Conservation (phyloP, 2,888 invertebrate genomes). For the Parnassius glacialis region DNA sequence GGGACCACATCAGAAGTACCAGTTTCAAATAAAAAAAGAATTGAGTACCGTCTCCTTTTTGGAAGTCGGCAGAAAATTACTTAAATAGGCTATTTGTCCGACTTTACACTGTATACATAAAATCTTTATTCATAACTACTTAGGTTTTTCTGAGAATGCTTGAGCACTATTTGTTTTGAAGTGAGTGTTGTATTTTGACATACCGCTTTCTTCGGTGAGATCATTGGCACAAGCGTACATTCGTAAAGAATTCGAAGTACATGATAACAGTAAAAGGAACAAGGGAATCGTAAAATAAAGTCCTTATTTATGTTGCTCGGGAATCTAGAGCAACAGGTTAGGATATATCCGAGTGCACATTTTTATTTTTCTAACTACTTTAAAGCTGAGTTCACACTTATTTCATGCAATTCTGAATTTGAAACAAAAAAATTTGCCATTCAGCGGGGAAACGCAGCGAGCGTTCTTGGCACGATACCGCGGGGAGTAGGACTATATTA, state of each 20-base stretch:
- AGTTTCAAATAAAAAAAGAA: too few species aligned
- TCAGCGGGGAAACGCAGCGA: too few species aligned
- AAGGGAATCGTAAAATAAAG: constrained; percentile 5
- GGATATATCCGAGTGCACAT: not conserved
- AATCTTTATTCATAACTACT: constrained; percentile 7
- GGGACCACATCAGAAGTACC: too few species aligned
- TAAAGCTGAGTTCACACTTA: too few species aligned
- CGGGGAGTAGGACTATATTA: too few species aligned
- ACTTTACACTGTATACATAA: not conserved
- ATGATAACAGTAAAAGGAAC: constrained; percentile 13
- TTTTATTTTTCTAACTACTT: constrained; percentile 5
- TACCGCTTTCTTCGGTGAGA: not conserved
- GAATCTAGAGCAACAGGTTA: constrained; percentile 3
- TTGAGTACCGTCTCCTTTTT: too few species aligned
- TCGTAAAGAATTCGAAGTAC: constrained; percentile 9
- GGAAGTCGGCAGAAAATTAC: too few species aligned
- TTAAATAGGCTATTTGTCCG: not conserved
- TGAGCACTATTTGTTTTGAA: constrained; percentile 2
- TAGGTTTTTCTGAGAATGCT: constrained; percentile 1
- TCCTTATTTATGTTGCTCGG: not conserved
- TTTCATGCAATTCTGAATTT: too few species aligned
- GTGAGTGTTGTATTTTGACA: constrained; percentile 1
- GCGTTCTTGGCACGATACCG: too few species aligned
- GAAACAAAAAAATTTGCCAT: too few species aligned
- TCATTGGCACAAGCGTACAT: constrained; percentile 7